phyloP scores from a whole-genome alignment of 2,888 invertebrate genomes.

The Ellobium chinense region DNA sequence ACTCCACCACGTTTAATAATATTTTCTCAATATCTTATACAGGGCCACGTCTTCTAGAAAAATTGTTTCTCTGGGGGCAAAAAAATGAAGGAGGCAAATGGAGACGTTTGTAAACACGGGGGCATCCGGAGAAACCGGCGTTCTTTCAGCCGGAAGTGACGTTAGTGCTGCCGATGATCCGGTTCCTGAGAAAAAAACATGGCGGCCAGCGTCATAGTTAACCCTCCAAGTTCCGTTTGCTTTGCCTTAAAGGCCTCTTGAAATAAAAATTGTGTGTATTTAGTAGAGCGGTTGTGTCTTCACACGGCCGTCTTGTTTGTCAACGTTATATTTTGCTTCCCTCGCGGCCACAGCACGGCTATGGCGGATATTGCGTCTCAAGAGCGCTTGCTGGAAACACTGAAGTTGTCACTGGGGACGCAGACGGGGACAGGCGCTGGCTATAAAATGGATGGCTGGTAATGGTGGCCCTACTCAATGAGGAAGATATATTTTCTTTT shows the following conservation, averaged over 20 bases:
- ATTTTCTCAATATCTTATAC: constrained; percentile 47
- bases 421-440: neutral
- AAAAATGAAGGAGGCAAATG: constrained; percentile 47
- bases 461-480: no score
- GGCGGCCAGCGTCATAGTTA: constrained; percentile 7
- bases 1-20: constrained; percentile 40
- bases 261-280: constrained; percentile 37
- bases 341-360: neutral
- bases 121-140: constrained; percentile 36
- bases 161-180: constrained; percentile 35
- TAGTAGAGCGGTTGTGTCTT: constrained; percentile 28
- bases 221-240: constrained; percentile 19
- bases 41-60: constrained; percentile 29
- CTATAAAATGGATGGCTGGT: neutral
- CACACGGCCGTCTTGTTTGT: constrained; percentile 26
- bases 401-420: neutral
- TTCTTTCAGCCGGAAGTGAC: constrained; percentile 42
- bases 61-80: constrained; percentile 43
- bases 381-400: neutral
- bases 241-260: constrained; percentile 32
- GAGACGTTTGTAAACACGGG: constrained; percentile 45
- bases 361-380: constrained; percentile 39
- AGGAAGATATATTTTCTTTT: no score
- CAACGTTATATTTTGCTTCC: constrained; percentile 13
- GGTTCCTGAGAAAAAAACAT: constrained; percentile 18